phyloP scores from a whole-genome alignment of 2,888 invertebrate genomes.

The Escarpia spicata region DNA sequence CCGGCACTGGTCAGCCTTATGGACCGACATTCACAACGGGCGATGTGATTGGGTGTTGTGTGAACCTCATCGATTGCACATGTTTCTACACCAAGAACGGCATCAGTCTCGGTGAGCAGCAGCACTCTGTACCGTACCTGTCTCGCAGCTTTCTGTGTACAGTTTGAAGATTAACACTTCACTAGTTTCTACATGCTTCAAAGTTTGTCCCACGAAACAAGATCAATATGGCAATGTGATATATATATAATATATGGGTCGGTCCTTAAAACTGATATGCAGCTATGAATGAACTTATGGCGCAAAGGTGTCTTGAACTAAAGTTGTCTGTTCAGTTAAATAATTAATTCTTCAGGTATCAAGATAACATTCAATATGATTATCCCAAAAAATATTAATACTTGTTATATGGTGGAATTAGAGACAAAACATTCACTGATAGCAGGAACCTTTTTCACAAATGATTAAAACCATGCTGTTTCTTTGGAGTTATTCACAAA shows the following conservation, averaged over 20 bases:
- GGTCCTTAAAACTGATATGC: too few relatives aligned
- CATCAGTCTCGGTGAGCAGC: constrained; percentile 77
- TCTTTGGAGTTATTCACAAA: background rate
- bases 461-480: background rate
- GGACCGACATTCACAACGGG: constrained; percentile 99
- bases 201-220: background rate
- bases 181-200: background rate
- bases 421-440: too few relatives aligned
- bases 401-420: too few relatives aligned
- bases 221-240: background rate
- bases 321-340: too few relatives aligned
- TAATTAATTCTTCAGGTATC: too few relatives aligned
- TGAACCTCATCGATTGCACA: constrained; percentile 96
- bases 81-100: constrained; percentile 99
- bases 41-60: constrained; percentile 97
- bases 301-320: too few relatives aligned
- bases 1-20: constrained; percentile 96
- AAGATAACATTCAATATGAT: too few relatives aligned
- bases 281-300: too few relatives aligned
- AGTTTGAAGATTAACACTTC: background rate
- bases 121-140: background rate
- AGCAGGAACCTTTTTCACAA: background rate
- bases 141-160: background rate
- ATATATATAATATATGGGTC: too few relatives aligned
- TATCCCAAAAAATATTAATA: too few relatives aligned